Evolutionary conservation across 1,140 invertebrate species (phyloP).

Genomic region (Platorchestia sp.): DNA sequence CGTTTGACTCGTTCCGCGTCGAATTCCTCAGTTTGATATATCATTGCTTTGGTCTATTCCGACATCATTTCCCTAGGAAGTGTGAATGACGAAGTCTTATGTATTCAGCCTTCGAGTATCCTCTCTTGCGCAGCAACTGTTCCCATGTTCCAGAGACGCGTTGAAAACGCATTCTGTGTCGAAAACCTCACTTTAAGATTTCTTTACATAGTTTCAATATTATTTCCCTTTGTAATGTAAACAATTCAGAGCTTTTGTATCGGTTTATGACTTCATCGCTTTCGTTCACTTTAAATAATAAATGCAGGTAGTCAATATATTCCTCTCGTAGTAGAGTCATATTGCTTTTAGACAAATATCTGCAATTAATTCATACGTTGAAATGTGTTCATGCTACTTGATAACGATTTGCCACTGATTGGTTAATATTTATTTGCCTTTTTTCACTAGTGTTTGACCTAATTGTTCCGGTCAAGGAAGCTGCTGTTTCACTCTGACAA

Average conservation of each 20-base stretch:
- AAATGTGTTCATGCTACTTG: not conserved
- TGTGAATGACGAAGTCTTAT: too few species aligned
- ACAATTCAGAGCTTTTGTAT: not conserved
- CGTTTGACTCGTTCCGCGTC: not conserved
- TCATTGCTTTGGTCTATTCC: not conserved
- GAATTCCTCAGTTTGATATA: not conserved
- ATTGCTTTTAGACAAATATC: not conserved
- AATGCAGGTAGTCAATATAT: too few species aligned
- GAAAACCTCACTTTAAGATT: not conserved
- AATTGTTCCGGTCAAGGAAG: not conserved
- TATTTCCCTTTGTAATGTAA: not conserved
- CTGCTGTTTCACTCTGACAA: not conserved
- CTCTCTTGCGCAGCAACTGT: not conserved
- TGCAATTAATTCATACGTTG: not conserved
- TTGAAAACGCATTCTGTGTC: not conserved
- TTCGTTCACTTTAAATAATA: not conserved
- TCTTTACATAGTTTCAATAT: not conserved
- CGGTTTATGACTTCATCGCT: not conserved
- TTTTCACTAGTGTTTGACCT: not conserved
- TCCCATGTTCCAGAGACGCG: not conserved
- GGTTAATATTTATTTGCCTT: not conserved
- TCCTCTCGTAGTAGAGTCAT: too few species aligned
- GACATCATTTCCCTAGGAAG: too few species aligned
- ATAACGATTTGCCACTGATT: not conserved
- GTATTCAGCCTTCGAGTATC: slow-evolving; percentile 8